Base-by-base conservation (phyloP, 2,797 vertebrate species). In the Erpetoichthys calabaricus region DNA sequence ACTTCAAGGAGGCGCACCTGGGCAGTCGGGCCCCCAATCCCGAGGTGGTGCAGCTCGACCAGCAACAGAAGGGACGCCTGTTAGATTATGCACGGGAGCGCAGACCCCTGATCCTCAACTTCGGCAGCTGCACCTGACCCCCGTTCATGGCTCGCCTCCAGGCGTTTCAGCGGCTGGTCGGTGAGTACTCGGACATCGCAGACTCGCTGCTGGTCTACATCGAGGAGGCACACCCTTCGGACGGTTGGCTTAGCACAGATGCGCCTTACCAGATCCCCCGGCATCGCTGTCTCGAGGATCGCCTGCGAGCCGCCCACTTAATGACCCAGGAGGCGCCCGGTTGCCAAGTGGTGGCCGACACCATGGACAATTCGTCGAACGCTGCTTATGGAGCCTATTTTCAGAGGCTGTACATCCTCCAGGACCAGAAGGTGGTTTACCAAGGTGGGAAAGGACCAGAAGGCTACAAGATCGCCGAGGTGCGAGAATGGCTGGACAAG, bases 91-190 rank as follows among this genome's bases (percentile, higher is more conserved):
- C 86, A 59, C 86, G 82, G 51, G 91, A 87, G 59, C 75, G 73
- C 64, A 80, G 95, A 74, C 95, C 94, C 45, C 89, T 98, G 64
- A 85, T 98, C 66, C 85, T 98, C 47, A 98, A 95, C 80, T 97
- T 98, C 71, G 94, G 95, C 67, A 97, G 94, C 82, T 97, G 94
- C 86, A 96, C 92, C 86, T 98, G 95, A 98, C 95, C 94, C 56
- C 95, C 95, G 46, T 98, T 98, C 82, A 98, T 98, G 92, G 92
- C 91, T 79, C 94, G 95, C 56, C 84, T 98, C 80, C 73, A 88
- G 67, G 89, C 94, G 68, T 98, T 95, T 77, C 87, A 84, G 75
- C 89, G 92, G 79, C 85, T 98, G 72, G 91, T 87, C 59, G 73
- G 82, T 69, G 88, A 89, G 77, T 94, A 92, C 83, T 79, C 86